These are phyloP conservation scores for Escarpia spicata DNA, from an alignment of 2,888 invertebrate species.

Conservation along the genomic window DNA sequence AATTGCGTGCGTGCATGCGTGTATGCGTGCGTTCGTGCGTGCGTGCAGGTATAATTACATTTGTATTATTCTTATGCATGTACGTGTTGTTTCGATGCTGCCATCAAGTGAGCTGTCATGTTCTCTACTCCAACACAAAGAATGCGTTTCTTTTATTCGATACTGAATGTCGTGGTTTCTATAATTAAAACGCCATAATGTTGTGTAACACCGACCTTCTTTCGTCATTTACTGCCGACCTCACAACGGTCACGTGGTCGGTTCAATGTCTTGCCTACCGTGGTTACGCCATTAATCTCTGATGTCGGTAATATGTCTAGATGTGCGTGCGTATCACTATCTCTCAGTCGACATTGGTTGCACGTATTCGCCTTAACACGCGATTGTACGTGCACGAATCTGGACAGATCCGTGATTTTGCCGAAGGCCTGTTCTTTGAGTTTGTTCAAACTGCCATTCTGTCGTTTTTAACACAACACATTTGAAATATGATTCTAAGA, in stretches of 20 bases:
- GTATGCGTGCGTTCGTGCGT: not conserved
- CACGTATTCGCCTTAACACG: too few relatives aligned
- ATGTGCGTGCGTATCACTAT: too few relatives aligned
- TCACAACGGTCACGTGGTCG: not conserved
- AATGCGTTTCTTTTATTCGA: not conserved
- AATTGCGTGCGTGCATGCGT: not conserved
- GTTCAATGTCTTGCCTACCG: not conserved
- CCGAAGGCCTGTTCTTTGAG: too few relatives aligned
- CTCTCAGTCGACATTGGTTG: too few relatives aligned
- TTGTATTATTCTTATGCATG: not conserved
- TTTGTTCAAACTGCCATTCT: too few relatives aligned
- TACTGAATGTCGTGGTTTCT: not conserved
- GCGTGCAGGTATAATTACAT: not conserved
- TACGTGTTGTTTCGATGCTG: not conserved
- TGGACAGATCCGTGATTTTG: too few relatives aligned
- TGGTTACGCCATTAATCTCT: too few relatives aligned
- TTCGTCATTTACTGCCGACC: not conserved
- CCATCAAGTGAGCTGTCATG: not conserved
- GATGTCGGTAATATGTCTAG: too few relatives aligned
- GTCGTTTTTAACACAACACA: too few relatives aligned
- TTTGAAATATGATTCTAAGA: too few relatives aligned
- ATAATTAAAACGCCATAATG: not conserved
- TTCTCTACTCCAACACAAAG: not conserved
- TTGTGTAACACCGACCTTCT: not conserved
- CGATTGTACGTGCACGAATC: too few relatives aligned